These are phyloP conservation scores for Cyprinodon variegatus DNA, from an alignment of 2,113 vertebrate species.

Conservation along the genomic window DNA sequence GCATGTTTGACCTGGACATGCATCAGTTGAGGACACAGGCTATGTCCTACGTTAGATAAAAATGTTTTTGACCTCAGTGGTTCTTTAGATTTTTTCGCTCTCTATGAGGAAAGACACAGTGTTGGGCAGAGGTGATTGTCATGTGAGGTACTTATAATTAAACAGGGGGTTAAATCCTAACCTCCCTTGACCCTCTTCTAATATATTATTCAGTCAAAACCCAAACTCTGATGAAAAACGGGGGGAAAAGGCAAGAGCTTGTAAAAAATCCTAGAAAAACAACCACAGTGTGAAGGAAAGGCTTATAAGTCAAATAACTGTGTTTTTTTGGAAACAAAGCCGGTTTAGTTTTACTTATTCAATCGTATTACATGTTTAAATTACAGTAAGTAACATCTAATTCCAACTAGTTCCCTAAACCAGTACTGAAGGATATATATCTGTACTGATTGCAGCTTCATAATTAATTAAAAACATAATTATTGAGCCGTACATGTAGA, in stretches of 20 bases:
- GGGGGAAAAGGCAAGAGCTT: not conserved
- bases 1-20: not conserved
- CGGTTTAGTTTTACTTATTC: not conserved
- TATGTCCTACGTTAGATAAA: not conserved
- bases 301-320: not conserved
- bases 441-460: not conserved
- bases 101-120: conserved; percentile 27
- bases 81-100: conserved; percentile 51
- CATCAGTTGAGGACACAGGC: not conserved
- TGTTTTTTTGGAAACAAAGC: not conserved
- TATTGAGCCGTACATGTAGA: too few species aligned
- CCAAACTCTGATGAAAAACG: conserved; percentile 7
- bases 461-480: too few species aligned
- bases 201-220: conserved; percentile 28
- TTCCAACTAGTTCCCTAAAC: not conserved
- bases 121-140: conserved; percentile 60
- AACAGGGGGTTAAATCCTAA: conserved; percentile 26
- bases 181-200: not conserved
- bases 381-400: not conserved
- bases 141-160: conserved; percentile 50
- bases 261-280: not conserved
- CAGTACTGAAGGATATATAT: not conserved
- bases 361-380: not conserved
- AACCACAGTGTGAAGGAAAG: not conserved
- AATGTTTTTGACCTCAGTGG: conserved; percentile 24